A percentile compares a stretch with the other conserved stretches of the same genome.
These are phyloP conservation scores for Pholis gunnellus DNA, from an alignment of 2,113 vertebrate genomes.

Conservation along the genomic window DNA sequence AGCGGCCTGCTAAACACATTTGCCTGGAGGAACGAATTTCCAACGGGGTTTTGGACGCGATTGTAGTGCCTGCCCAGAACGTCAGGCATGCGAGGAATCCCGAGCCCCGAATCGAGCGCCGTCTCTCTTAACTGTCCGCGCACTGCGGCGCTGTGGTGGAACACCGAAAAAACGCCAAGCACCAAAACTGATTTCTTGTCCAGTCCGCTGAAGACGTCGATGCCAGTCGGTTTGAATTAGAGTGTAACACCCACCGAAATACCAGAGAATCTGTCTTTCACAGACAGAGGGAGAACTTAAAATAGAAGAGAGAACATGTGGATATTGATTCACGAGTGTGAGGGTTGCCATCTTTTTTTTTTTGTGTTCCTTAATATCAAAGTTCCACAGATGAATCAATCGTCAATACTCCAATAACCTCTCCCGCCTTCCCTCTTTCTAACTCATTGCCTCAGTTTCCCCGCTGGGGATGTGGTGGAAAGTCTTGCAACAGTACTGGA, in stretches of 20 bases:
- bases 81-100: slow-evolving; percentile 74
- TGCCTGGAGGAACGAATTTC: slow-evolving; percentile 70
- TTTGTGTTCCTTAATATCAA: slow-evolving; percentile 21
- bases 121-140: slow-evolving; percentile 42
- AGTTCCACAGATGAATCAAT: slow-evolving; percentile 48
- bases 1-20: slow-evolving; percentile 77
- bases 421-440: slow-evolving; percentile 29
- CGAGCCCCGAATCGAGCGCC: slow-evolving; percentile 44
- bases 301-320: slow-evolving; percentile 7
- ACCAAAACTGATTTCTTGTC: slow-evolving; percentile 45
- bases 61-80: slow-evolving; percentile 71
- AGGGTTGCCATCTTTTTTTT: background rate
- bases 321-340: slow-evolving; percentile 11
- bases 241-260: slow-evolving; percentile 38
- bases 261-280: slow-evolving; percentile 4
- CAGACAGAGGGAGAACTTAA: background rate
- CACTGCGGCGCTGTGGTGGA: slow-evolving; percentile 34
- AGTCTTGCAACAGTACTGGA: slow-evolving; percentile 23
- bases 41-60: slow-evolving; percentile 60
- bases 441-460: slow-evolving; percentile 34
- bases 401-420: slow-evolving; percentile 19
- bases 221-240: slow-evolving; percentile 50
- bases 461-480: slow-evolving; percentile 56
- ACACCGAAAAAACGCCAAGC: slow-evolving; percentile 32
- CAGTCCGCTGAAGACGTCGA: slow-evolving; percentile 28